Base-by-base conservation (phyloP, 2,113 vertebrate genomes). In the Chaetops frenatus region DNA sequence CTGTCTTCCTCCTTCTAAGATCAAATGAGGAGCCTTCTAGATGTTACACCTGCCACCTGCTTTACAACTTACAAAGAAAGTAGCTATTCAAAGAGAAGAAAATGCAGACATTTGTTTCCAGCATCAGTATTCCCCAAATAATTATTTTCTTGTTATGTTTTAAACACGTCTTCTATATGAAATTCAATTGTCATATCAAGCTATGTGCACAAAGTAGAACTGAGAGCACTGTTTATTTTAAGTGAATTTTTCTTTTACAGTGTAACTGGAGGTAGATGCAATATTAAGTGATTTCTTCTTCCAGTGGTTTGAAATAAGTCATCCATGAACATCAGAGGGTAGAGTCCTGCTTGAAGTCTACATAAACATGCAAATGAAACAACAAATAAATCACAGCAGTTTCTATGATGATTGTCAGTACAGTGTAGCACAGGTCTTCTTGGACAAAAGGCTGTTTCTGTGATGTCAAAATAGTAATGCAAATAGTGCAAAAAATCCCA, bases 201-300 rank as follows among this genome's bases (percentile, higher is more conserved):
- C 19, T 69, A 65, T 25, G 22, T 25, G 35, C 38, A 77, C 61
- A 50, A 95, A 78, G 24, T 17, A 76, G 57, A 94, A 96, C 40
- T 40, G 58, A 86, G 47, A 62, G 42, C 19, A 40, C 92, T 84
- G 86, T 99, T 98, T 99, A 98, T 98, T 99, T 96, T 87, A 94
- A 96, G 84, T 78, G 44, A 92, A 67, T 91, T 96, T 96, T 92
- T 67, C 96, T 96, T 96, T 96, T 97, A 98, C 95, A 98, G 81
- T 92, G 53, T 77, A 96, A 95, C 98, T 78, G 97, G 98, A 98
- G 98, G 98, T 98, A 98, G 98, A 94, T 96, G 96, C 92, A 97
- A 96, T 51, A 96, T 94, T 92, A 91, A 81, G 27, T 65, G 35
- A 91, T 92, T 87, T 94, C 95, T 94, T 93, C 90, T 93, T 80